These are phyloP conservation scores for Ennomos erosarius DNA, from an alignment of 2,888 invertebrate species.

Conservation along the genomic window DNA sequence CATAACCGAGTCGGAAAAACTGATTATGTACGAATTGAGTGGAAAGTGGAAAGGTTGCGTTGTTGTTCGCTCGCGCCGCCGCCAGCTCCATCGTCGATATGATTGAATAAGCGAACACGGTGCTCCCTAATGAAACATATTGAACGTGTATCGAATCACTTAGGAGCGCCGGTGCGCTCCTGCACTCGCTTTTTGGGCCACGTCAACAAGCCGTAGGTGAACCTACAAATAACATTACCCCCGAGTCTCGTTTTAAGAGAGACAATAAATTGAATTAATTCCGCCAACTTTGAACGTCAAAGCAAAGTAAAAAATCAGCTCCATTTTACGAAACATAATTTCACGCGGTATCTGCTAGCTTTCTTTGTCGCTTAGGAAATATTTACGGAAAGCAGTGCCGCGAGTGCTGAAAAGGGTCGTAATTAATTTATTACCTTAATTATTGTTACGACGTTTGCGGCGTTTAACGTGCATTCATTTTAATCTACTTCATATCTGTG, in stretches of 20 bases:
- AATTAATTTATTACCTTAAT: conserved; percentile 78
- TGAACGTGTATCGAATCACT: conserved; percentile 85
- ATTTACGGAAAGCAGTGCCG: conserved; percentile 69
- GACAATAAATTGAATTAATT: conserved; percentile 82
- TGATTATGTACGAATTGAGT: conserved; percentile 75
- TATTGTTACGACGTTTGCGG: conserved; percentile 69
- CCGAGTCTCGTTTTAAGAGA: conserved; percentile 80
- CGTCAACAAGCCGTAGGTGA: conserved; percentile 79
- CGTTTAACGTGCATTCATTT: conserved; percentile 66
- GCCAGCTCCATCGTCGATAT: conserved; percentile 68
- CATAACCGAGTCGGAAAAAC: conserved; percentile 72
- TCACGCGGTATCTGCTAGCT: conserved; percentile 66
- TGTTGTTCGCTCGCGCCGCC: conserved; percentile 49
- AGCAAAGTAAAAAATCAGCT: conserved; percentile 72
- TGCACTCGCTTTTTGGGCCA: conserved; percentile 76
- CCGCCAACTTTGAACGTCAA: conserved; percentile 76
- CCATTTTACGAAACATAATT: conserved; percentile 77
- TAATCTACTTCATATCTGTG: conserved; percentile 25
- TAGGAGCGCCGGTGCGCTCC: conserved; percentile 75
- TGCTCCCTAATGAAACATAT: conserved; percentile 83
- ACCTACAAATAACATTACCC: conserved; percentile 78
- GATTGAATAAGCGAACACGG: conserved; percentile 82
- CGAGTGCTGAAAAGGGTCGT: conserved; percentile 62
- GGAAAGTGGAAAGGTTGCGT: conserved; percentile 56
- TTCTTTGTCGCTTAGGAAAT: conserved; percentile 70